Base-by-base conservation (phyloP, 1,140 invertebrate species). In the Leucophenga varia region DNA sequence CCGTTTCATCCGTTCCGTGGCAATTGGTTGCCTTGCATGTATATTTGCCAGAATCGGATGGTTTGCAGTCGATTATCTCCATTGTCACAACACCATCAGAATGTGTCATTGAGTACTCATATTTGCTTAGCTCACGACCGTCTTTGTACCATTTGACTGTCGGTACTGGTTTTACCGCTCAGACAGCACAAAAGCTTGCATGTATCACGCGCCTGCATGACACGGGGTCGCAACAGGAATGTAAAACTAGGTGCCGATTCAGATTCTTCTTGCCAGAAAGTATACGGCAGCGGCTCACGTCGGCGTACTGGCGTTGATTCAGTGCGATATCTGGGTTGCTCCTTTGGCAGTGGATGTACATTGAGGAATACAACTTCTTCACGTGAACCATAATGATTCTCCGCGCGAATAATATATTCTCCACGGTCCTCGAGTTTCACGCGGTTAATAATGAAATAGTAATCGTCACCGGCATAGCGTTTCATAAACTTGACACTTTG, bases 401-500 rank as follows among this genome's bases (percentile, higher is more conserved):
- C 94, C 3, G 97, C 97, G 32, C 91, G 81, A 57, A 99, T 97
- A 43, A 95, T 89, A 73, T 98, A 98, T 74, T 98, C 95, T 61
- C 97, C 97, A 69, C 94, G 85, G 75, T 99, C 96, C 54, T 93
- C 90, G 45, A 95, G 75, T 76, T 95, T 97, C 7, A 90, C 89
- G 58, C 97, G 84, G 76, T 97, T 98, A 51, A 99, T 97, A 35
- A 97, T 88, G 72, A 99, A 95, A 61, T 95, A 95, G 73, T 95
- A 99, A 72, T 98, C 94, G 55, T 97, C 93, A 28, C 91, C 93
- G 21, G 86, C 80, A 72, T 98, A 99, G 55, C 95, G 86, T 79
- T 98, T 98, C 95, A 99, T 98, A 77, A 95, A 97, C 78, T 99
- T 99, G 18, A 97, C 94, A 57, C 94, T 97, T 78, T 99, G 97